Evolutionary conservation across 2,113 vertebrate species (phyloP), one percentile per base, ranked within the genome.

Genomic region (Notarius lentiginosus): DNA sequence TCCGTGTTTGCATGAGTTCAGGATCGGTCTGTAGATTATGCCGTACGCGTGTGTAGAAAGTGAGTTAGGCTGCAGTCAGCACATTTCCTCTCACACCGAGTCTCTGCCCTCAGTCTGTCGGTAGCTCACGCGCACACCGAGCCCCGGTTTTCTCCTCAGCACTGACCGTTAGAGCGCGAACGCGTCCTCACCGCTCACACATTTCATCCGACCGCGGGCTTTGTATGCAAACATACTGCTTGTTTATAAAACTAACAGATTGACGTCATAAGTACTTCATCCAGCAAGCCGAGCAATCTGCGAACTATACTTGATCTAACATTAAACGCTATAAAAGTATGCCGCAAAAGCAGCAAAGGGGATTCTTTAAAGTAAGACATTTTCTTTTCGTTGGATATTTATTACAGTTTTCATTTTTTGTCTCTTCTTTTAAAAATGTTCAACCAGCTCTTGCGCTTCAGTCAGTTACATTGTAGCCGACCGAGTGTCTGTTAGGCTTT

Each of bases 131-230:
- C 24, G n/a, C 51, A 55, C 27, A 79, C 55, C 34, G 53, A 22
- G 17, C 27, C 15, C 24, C 2, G 47, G 30, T 24, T 81, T 61
- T 81, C 56, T 12, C 24, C 53, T 51, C 20, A n/a, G 65, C 49
- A 73, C 66, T 76, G 91, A 47, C 93, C 94, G 89, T 93, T 94
- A 94, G 93, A 94, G 94, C 93, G 94, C 94, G 93, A 91, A 66
- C 55, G 87, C 63, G 41, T 49, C 51, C 76, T n/a, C 20, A 65
- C 24, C 49, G 12, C 77, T 24, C 24, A n/a, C 20, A 68, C 8
- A 53, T 24, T 53, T 34, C 24, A 24, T 79, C n/a, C 47, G 3
- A 51, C 12, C 61, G 41, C 4, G 22, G 10, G n/a, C 41, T 77
- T 47, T 77, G 41, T 63, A 63, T 41, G n/a, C 22, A 73, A 55